phyloP scores from a whole-genome alignment of 2,797 vertebrate genomes.

The Poecilia velifera region DNA sequence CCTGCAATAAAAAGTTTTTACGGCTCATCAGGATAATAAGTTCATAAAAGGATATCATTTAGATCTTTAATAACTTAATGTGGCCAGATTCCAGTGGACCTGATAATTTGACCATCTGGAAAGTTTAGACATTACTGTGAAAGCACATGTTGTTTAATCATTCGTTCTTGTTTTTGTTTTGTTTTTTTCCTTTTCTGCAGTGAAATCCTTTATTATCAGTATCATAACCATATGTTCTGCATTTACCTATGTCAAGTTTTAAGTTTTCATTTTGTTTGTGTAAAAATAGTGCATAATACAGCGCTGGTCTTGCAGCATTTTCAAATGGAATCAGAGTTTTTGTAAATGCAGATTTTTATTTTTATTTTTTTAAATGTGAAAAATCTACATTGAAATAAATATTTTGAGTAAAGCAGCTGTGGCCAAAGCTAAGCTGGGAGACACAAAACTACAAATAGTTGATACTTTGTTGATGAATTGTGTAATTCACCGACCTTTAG shows the following conservation, averaged over 20 bases:
- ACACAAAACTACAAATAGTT: not conserved
- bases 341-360: not conserved
- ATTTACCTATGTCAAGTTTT: not conserved
- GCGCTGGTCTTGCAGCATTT: not conserved
- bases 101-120: not conserved
- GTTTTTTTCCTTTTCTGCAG: no score
- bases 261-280: not conserved
- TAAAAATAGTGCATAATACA: not conserved
- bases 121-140: not conserved
- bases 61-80: not conserved
- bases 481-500: not conserved
- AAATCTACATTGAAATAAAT: not conserved
- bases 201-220: not conserved
- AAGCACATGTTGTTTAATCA: not conserved
- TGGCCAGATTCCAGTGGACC: not conserved
- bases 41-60: not conserved
- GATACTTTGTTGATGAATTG: not conserved
- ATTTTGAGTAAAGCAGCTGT: not conserved
- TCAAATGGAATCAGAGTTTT: not conserved
- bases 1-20: not conserved
- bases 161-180: not conserved
- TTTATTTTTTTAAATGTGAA: not conserved
- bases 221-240: not conserved
- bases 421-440: not conserved
- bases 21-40: not conserved